phyloP scores from a whole-genome alignment of 2,888 invertebrate genomes.

The Chalcosyrphus nemorum region DNA sequence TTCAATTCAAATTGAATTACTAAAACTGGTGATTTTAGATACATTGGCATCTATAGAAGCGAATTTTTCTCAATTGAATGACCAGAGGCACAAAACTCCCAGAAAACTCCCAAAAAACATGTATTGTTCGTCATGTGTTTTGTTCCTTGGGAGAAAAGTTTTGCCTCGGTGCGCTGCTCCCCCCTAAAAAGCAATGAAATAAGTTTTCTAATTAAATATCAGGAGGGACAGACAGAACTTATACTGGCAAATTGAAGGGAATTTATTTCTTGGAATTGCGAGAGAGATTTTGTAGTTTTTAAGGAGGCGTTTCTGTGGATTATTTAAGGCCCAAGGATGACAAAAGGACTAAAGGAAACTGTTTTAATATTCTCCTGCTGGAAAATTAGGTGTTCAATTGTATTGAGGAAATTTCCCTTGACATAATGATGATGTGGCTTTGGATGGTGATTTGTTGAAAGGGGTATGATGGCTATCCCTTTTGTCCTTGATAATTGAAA shows the following conservation, averaged over 20 bases:
- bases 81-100: background rate
- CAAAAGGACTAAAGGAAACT: background rate
- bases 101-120: background rate
- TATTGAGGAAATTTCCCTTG: background rate
- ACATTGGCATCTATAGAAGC: no score
- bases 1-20: slow-evolving; percentile 28
- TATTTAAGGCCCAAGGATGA: background rate
- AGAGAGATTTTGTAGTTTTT: slow-evolving; percentile 5
- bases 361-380: background rate
- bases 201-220: slow-evolving; percentile 63
- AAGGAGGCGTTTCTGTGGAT: background rate
- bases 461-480: background rate
- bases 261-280: slow-evolving; percentile 16
- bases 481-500: background rate
- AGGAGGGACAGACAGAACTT: background rate
- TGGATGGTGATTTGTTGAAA: background rate
- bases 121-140: background rate
- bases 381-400: background rate
- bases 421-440: background rate
- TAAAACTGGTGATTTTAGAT: background rate
- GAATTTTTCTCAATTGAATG: no score
- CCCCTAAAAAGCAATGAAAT: slow-evolving; percentile 25
- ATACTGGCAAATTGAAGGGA: background rate
- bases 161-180: background rate
- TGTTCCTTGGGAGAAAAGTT: background rate